Evolutionary conservation across 1,140 invertebrate genomes (phyloP), one percentile per base, ranked within the genome.

Genomic region (Phthorimaea operculella): DNA sequence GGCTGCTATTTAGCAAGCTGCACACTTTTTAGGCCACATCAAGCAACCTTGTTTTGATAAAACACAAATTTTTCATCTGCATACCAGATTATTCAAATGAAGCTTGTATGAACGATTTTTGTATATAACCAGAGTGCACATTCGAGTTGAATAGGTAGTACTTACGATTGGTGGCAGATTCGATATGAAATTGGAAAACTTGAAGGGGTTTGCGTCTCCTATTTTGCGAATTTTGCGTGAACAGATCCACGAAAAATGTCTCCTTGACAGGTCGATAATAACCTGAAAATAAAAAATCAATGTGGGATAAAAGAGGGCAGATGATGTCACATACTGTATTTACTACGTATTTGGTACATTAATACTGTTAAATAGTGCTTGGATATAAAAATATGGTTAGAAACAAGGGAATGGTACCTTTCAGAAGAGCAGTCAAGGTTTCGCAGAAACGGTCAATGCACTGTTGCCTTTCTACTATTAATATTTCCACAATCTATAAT

Each of bases 161-260:
- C 84, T 81, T 74, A 86, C 84, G 58, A 86, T 83, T 63, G 82
- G 81, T 80, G 84, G 84, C 63, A 86, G 84, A 81, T 83, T 86
- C 69, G 83, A 77, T 79, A 86, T 83, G 64, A 86, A 85, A 77
- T 83, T 86, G 59, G 81, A 80, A 68, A 86, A 86, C 78, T 81
- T 84, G 70, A 86, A 86, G 54, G 79, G 81, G 64, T 85, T 85
- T 75, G 83, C 82, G 84, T 85, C 82, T 83, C 83, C 84, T 85
- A 86, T 86, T 82, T 85, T 85, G 82, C 77, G 75, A 82, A 79
- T 64, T 72, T 85, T 81, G 70, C 62, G 70, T 60, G 71, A 64
- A 76, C 79, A 76, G 77, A 67, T 76, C 74, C 69, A 72, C 69
- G 72, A 76, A 28, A 82, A 81, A 84, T 82, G 78, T 82, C 78